Percentiles rank a stretch among this genome's conserved stretches.
phyloP scores from a whole-genome alignment of 35 echinoderm and acorn worm species.

The Ophiothrix spiculata region DNA sequence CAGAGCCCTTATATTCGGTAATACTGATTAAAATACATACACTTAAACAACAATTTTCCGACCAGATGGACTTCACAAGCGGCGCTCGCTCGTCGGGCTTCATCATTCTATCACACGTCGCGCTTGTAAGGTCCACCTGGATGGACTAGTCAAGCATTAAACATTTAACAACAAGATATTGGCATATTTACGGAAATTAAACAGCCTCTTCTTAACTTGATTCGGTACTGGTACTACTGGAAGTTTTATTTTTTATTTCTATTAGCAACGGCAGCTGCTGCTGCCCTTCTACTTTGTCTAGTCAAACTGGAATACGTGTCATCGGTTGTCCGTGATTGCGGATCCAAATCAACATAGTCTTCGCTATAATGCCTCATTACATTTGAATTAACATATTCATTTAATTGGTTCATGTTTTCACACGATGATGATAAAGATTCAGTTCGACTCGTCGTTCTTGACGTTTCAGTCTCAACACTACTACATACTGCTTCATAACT shows the following conservation, averaged over 20 bases:
- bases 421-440: background rate
- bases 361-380: constrained; percentile 4
- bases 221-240: no score
- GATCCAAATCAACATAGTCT: constrained; percentile 38
- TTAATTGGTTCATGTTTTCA: background rate
- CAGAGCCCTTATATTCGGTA: no score
- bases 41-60: no score
- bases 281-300: background rate
- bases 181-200: no score
- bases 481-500: constrained; percentile 1
- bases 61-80: no score
- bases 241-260: constrained; percentile 1
- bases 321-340: constrained; percentile 7
- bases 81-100: no score
- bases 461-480: background rate
- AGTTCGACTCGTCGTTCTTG: background rate
- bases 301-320: constrained; percentile 37
- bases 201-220: no score
- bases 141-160: no score
- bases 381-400: constrained; percentile 5
- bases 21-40: no score
- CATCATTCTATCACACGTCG: no score
- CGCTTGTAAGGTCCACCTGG: no score
- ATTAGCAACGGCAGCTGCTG: background rate
- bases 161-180: no score